These are phyloP conservation scores for Drosophila kanekoi DNA, from an alignment of 2,888 invertebrate species.

Conservation along the genomic window DNA sequence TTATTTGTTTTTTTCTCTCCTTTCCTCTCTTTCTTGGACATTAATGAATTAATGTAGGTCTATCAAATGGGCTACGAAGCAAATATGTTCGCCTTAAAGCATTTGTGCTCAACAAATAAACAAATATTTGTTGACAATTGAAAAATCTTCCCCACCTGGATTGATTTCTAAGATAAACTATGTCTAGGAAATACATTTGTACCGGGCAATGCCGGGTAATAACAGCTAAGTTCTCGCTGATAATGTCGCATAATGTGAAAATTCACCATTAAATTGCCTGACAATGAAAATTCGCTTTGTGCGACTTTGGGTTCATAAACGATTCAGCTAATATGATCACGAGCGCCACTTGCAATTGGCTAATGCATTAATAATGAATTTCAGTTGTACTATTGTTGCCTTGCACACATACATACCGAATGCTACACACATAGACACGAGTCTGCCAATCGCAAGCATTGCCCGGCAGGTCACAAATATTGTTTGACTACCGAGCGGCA, in stretches of 20 bases:
- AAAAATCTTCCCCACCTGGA: too few relatives aligned
- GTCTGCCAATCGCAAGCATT: too few relatives aligned
- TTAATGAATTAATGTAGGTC: constrained; percentile 50
- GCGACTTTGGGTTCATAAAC: too few relatives aligned
- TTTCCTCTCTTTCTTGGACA: constrained; percentile 2
- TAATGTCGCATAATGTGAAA: constrained; percentile 9
- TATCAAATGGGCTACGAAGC: constrained; percentile 18
- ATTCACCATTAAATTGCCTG: constrained; percentile 4
- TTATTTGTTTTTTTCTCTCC: constrained; percentile 23
- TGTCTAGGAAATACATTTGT: too few relatives aligned
- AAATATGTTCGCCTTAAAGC: neutral
- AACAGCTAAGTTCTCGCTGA: neutral
- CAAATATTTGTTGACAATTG: too few relatives aligned
- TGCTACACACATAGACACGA: too few relatives aligned
- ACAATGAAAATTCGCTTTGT: neutral
- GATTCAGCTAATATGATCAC: constrained; percentile 20
- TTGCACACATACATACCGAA: neutral
- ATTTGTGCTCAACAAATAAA: neutral
- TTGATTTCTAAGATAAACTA: too few relatives aligned
- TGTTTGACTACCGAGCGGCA: constrained; percentile 39
- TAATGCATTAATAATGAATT: constrained; percentile 57
- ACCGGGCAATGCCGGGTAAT: neutral
- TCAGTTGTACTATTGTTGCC: constrained; percentile 21
- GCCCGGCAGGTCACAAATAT: neutral
- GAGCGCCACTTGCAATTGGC: constrained; percentile 43